Percentiles rank a stretch among this genome's conserved stretches.
These are phyloP conservation scores for Neogale vison DNA, from an alignment of 2,113 vertebrate species.

Conservation along the genomic window DNA sequence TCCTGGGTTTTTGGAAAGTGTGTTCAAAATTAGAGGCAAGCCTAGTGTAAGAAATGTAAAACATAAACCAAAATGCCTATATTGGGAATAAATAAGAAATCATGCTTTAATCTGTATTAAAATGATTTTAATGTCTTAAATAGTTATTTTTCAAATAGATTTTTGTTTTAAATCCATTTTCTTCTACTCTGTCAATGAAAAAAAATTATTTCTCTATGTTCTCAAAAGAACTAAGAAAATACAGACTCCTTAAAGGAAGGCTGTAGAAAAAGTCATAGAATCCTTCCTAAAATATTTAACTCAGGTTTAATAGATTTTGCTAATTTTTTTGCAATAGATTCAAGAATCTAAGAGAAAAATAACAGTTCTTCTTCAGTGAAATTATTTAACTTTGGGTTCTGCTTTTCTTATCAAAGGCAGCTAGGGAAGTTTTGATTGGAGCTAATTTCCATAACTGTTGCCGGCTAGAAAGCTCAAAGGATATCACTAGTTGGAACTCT, in stretches of 20 bases:
- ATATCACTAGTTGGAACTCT: neutral
- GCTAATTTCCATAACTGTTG: neutral
- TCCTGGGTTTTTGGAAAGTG: neutral
- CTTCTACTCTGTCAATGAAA: neutral
- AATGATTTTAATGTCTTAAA: neutral
- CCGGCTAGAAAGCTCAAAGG: neutral
- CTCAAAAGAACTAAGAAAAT: neutral
- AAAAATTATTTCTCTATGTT: neutral
- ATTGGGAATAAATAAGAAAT: neutral
- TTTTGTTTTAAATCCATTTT: neutral
- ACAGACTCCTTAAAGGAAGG: neutral
- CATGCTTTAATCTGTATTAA: neutral
- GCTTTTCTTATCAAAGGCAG: neutral
- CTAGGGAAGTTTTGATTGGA: neutral
- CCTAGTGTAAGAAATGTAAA: neutral
- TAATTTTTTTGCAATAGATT: neutral
- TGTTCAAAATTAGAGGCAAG: neutral
- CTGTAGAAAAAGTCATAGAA: neutral
- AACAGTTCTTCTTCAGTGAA: neutral
- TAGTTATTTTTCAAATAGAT: neutral
- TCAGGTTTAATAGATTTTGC: neutral
- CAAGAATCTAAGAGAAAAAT: neutral
- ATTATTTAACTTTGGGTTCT: neutral
- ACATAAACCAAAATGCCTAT: neutral
- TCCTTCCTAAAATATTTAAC: neutral